These are phyloP conservation scores for Mimas tiliae DNA, from an alignment of 2,888 invertebrate genomes.

Conservation along the genomic window DNA sequence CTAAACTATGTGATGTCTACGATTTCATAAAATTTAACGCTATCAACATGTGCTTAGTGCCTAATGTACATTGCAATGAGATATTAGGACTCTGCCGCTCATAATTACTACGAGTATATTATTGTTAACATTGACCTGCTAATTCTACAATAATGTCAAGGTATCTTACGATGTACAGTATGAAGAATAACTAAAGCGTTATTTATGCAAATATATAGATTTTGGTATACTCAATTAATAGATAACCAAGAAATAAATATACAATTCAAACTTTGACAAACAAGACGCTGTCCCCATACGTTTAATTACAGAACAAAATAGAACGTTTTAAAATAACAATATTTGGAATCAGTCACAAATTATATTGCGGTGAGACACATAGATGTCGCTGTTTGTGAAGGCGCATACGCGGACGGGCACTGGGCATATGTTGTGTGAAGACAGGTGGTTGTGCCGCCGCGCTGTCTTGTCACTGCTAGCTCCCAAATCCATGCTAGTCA, in stretches of 20 bases:
- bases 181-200: neutral
- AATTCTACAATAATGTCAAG: neutral
- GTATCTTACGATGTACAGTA: neutral
- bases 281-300: neutral
- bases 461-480: slow-evolving; percentile 56
- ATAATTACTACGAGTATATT: neutral
- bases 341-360: neutral
- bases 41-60: slow-evolving; percentile 28
- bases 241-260: too few species aligned
- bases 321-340: too few species aligned
- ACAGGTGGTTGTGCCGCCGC: slow-evolving; percentile 42
- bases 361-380: neutral
- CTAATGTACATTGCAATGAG: slow-evolving; percentile 25
- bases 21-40: slow-evolving; percentile 4
- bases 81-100: neutral
- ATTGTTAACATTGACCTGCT: neutral
- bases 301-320: too few species aligned
- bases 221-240: too few species aligned
- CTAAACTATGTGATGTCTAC: slow-evolving; percentile 36
- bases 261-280: neutral
- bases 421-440: slow-evolving; percentile 32
- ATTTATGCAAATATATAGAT: neutral
- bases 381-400: slow-evolving; percentile 13
- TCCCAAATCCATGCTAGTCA: slow-evolving; percentile 32
- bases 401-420: slow-evolving; percentile 1